Evolutionary conservation across 2,113 vertebrate genomes (phyloP).

Genomic region (Otus sunia): DNA sequence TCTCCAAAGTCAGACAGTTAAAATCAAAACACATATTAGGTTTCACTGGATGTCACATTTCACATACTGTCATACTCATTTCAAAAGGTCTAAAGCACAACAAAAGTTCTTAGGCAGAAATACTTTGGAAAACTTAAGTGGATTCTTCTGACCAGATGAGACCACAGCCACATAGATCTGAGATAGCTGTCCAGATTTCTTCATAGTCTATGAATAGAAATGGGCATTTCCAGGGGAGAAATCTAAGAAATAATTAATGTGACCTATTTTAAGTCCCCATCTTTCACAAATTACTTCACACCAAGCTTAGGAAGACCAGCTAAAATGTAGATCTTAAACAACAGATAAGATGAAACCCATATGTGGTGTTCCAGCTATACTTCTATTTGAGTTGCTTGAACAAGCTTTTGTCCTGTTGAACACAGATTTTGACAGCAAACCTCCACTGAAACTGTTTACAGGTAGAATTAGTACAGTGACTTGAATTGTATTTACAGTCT

Average conservation of each 20-base stretch:
- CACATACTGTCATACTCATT: not conserved
- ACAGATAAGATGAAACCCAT: not conserved
- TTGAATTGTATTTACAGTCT: not conserved
- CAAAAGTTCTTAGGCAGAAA: not conserved
- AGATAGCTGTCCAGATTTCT: not conserved
- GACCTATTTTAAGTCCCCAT: not conserved
- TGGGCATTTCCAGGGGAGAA: not conserved
- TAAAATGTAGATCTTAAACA: not conserved
- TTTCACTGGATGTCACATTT: not conserved
- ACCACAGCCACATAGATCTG: not conserved
- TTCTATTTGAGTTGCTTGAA: not conserved
- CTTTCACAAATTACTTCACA: not conserved
- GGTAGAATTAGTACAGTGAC: not conserved
- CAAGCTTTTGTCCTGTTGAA: not conserved
- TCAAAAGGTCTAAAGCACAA: not conserved
- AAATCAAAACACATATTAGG: not conserved
- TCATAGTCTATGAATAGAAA: not conserved
- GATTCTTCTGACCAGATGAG: not conserved
- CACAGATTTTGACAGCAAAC: not conserved
- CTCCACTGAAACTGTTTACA: not conserved
- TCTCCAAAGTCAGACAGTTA: not conserved
- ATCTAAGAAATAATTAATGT: not conserved
- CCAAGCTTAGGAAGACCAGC: not conserved
- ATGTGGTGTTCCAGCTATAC: not conserved
- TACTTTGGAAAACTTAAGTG: not conserved